Percentiles rank a stretch among this genome's conserved stretches.
Conservation (phyloP, 1,140 invertebrate species). For the Leptinotarsa undecemlineata region DNA sequence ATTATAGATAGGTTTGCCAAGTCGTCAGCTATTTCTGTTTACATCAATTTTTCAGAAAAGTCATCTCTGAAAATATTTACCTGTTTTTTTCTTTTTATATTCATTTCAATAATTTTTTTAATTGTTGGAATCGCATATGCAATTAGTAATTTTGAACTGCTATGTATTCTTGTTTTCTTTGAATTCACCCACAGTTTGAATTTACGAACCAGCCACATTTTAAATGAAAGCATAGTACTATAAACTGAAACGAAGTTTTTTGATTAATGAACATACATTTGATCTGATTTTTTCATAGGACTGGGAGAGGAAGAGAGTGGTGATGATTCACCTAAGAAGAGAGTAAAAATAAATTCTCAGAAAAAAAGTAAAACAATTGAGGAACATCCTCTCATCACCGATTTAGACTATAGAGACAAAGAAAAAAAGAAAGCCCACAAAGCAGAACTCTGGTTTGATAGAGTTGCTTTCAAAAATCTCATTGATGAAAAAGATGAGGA, state of each 20-base stretch:
- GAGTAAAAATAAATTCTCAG: slow-evolving; percentile 51
- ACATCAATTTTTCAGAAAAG: no score
- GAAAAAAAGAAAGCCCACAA: slow-evolving; percentile 73
- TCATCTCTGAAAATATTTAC: no score
- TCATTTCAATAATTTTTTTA: no score
- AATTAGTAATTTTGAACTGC: no score
- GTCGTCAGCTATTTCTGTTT: no score
- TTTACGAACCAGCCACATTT: no score
- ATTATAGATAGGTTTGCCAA: no score
- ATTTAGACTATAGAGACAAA: slow-evolving; percentile 77
- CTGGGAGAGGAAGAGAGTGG: slow-evolving; percentile 56
- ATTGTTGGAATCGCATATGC: no score
- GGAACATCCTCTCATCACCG: slow-evolving; percentile 82
- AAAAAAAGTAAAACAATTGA: slow-evolving; percentile 53
- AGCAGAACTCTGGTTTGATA: slow-evolving; percentile 88
- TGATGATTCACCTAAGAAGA: slow-evolving; percentile 51
- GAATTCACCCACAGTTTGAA: neutral
- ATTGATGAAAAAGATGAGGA: slow-evolving; percentile 86
- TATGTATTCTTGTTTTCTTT: neutral
- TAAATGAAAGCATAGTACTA: no score
- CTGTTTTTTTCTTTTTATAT: no score
- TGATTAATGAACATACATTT: no score
- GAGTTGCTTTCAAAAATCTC: slow-evolving; percentile 83
- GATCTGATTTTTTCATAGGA: slow-evolving; percentile 54
- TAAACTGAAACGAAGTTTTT: no score